phyloP scores from a whole-genome alignment of 2,888 invertebrate species.

The Polymixis flavicincta region DNA sequence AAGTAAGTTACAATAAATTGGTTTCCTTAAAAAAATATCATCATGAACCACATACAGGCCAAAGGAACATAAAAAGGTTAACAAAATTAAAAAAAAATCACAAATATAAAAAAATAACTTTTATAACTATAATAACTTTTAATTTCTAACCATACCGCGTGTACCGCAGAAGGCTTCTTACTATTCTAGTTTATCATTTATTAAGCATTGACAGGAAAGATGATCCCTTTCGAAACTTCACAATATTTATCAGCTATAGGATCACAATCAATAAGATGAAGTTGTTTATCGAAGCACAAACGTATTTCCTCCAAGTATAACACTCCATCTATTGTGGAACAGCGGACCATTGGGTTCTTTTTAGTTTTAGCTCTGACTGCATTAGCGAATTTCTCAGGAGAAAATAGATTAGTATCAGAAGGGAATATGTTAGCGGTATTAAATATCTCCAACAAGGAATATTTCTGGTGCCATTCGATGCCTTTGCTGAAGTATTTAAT shows the following conservation, averaged over 20 bases:
- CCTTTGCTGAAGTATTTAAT: slow-evolving; percentile 92
- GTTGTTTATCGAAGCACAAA: slow-evolving; percentile 92
- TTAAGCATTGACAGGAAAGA: slow-evolving; percentile 19
- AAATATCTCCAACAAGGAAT: slow-evolving; percentile 91
- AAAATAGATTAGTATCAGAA: neutral
- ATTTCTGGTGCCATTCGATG: slow-evolving; percentile 90
- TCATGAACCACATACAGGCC: no score
- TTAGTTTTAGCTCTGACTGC: slow-evolving; percentile 64
- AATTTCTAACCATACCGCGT: no score
- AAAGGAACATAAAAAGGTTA: no score
- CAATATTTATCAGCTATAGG: neutral
- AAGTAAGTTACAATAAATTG: no score
- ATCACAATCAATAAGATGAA: slow-evolving; percentile 92
- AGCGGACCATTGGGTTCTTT: slow-evolving; percentile 15
- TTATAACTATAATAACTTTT: no score
- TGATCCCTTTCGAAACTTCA: slow-evolving; percentile 1
- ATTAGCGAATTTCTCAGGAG: slow-evolving; percentile 52
- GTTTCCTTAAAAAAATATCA: no score
- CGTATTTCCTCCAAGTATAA: slow-evolving; percentile 70
- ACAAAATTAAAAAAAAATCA: no score
- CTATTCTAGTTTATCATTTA: no score
- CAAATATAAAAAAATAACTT: no score
- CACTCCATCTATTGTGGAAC: slow-evolving; percentile 13
- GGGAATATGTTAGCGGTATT: slow-evolving; percentile 88
- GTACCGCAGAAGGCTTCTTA: no score